Evolutionary conservation across 2,888 invertebrate genomes (phyloP).

Genomic region (Phymatocera aterrima): DNA sequence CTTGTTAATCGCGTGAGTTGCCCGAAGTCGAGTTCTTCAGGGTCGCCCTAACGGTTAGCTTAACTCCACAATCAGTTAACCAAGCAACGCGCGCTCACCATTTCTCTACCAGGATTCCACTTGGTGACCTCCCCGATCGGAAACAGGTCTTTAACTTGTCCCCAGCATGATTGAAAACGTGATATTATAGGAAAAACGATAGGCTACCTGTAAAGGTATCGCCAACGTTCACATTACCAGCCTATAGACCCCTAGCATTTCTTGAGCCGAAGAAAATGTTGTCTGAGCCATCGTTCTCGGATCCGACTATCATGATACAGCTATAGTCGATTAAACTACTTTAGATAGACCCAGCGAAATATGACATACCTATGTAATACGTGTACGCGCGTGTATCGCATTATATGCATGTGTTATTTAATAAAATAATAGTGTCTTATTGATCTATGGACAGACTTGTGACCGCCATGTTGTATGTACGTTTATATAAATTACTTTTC

Average conservation of each 20-base stretch:
- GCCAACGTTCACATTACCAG: background rate
- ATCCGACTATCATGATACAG: background rate
- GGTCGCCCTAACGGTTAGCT: constrained; percentile 45
- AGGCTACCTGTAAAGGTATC: constrained; percentile 14
- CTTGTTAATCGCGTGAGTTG: constrained; percentile 41
- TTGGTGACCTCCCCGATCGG: constrained; percentile 38
- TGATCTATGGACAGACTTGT: background rate
- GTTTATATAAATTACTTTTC: background rate
- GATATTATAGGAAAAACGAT: constrained; percentile 19
- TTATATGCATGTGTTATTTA: background rate
- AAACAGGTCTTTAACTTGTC: constrained; percentile 40
- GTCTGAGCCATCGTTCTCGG: background rate
- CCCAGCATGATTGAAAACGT: constrained; percentile 31
- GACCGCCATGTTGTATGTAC: background rate
- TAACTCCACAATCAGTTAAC: constrained; percentile 44
- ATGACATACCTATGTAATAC: background rate
- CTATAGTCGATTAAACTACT: background rate
- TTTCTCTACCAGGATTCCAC: background rate
- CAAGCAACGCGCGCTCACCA: background rate
- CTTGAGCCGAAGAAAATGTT: too few relatives aligned
- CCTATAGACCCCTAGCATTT: background rate
- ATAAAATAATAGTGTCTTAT: background rate
- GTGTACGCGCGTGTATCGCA: background rate
- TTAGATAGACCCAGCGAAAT: background rate
- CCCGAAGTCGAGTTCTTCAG: constrained; percentile 35